Conservation (phyloP, 2,113 vertebrate genomes). For the Mesitornis unicolor region DNA sequence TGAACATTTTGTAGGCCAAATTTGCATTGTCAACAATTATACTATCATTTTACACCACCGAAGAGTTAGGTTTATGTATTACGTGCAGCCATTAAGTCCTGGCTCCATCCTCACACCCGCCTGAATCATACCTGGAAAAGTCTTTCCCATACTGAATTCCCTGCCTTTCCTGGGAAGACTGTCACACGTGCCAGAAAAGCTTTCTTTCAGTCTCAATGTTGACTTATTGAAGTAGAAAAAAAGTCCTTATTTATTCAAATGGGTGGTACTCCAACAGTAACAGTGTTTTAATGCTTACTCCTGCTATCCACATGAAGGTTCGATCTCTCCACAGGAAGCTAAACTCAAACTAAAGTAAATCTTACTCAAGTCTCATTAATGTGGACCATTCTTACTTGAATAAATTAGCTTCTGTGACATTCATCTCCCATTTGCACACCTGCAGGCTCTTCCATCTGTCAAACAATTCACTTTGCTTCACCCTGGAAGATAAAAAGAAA, state of each 20-base stretch:
- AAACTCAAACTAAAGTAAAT: not conserved
- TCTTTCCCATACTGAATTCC: not conserved
- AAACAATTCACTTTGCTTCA: constrained; percentile 94
- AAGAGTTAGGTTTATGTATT: fast-evolving
- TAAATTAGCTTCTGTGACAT: constrained; percentile 85
- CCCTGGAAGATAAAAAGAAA: constrained; percentile 74
- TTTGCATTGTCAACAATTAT: not conserved
- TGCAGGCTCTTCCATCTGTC: constrained; percentile 95
- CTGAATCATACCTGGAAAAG: not conserved
- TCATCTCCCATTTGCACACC: constrained; percentile 93
- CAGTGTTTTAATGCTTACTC: not conserved
- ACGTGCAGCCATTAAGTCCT: not conserved
- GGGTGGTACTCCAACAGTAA: not conserved
- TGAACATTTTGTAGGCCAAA: not conserved
- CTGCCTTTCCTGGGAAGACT: not conserved
- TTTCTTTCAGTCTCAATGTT: not conserved
- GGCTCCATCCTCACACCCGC: not conserved
- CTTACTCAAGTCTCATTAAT: not conserved
- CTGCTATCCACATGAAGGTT: not conserved
- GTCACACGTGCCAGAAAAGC: not conserved
- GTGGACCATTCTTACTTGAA: constrained; percentile 84
- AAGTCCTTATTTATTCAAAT: not conserved
- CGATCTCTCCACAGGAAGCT: not conserved
- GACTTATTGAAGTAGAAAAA: not conserved
- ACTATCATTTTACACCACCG: not conserved